Conservation (phyloP, 2,113 vertebrate genomes). For the Leucopternis melanops region DNA sequence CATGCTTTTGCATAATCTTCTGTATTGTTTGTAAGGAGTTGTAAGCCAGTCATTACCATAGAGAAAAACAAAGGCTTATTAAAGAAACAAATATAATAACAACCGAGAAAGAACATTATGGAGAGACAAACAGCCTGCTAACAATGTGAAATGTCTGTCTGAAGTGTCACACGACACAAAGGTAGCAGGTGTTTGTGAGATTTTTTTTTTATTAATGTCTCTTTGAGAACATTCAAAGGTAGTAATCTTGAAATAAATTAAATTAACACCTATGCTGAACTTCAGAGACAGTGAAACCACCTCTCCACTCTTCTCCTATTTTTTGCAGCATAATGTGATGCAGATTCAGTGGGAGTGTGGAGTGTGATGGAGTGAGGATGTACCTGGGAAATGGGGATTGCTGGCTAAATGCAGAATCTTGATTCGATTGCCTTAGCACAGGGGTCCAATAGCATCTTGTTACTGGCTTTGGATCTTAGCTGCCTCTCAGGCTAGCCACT, state of each 20-base stretch:
- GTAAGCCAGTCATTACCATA: neutral
- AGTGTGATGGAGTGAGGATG: neutral
- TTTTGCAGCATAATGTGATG: neutral
- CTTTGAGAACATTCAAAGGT: neutral
- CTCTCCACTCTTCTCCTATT: neutral
- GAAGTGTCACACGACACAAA: neutral
- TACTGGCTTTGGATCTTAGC: neutral
- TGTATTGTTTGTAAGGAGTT: neutral
- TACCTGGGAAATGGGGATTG: neutral
- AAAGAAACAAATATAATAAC: neutral
- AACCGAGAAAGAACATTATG: neutral
- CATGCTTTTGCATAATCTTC: neutral
- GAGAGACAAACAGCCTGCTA: neutral
- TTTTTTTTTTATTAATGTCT: neutral
- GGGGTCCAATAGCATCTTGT: neutral
- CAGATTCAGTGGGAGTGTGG: neutral
- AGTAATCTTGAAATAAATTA: neutral
- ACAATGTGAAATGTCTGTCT: neutral
- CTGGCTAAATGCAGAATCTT: neutral
- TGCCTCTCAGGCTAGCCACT: neutral
- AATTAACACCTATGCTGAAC: neutral
- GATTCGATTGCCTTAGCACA: neutral
- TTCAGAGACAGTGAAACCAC: neutral
- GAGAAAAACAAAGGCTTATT: conserved; percentile 13
- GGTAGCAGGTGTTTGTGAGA: neutral